Evolutionary conservation across 2,113 vertebrate species (phyloP), one percentile per base, ranked within the genome.

Genomic region (Phyllostomus discolor): DNA sequence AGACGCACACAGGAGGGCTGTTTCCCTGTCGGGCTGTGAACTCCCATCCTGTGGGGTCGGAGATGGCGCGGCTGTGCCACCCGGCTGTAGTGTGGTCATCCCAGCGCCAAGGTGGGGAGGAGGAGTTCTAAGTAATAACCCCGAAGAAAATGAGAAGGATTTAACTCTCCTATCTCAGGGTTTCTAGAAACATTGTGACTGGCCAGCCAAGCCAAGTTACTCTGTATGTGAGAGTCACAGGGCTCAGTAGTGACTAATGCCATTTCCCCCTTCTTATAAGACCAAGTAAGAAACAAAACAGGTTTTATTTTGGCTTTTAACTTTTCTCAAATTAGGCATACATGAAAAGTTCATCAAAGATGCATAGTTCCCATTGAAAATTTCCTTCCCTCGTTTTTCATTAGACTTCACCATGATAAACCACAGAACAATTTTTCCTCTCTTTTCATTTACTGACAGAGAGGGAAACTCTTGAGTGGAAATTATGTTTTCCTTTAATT

Each of bases 401-500:
- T 38, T 28, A 62, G 59, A 62, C 26, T 62, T 62, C 10, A 3
- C 19, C 31, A 82, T 38, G 95, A 73, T 82, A 95, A 95, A 73
- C 38, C 35, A 94, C 80, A 97, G 76, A 94, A 92, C 38, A 66
- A 78, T 46, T 62, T 79, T 52, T 1, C 8, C 70, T 31, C 11
- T 83, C n/a, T 91, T 92, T 78, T 54, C 35, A 46, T 94, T 48
- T 95, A 54, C 89, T 80, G 38, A 90, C 83, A 66, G 78, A 88
- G 31, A 83, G 82, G 59, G 64, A 86, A 90, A 62, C 75, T 94
- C 78, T 64, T 50, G 33, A 93, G 31, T 26, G 46, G 43, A 88
- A 91, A 89, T 54, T 90, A 88, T 88, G 73, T 70, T 89, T 93
- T 79, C 87, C 66, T 93, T 88, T 91, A 43, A 86, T 97, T 93